Conservation (phyloP, 2,888 invertebrate genomes). For the Cepaea hortensis region DNA sequence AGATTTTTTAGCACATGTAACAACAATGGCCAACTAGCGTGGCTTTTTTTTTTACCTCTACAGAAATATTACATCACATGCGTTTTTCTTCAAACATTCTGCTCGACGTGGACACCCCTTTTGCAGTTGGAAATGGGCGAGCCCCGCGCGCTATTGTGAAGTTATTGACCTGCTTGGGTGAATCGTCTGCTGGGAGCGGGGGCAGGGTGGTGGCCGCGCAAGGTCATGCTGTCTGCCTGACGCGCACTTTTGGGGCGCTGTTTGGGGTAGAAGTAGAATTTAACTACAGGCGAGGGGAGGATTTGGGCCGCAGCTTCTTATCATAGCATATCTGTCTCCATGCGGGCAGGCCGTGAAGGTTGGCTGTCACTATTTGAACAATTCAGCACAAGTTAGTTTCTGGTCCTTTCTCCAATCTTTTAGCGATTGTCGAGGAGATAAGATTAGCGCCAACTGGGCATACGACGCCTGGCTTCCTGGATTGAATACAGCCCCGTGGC, state of each 20-base stretch:
- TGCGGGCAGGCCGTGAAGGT: neutral
- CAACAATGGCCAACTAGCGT: slow-evolving; percentile 16
- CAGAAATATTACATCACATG: slow-evolving; percentile 3
- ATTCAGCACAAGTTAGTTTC: no score
- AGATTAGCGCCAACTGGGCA: no score
- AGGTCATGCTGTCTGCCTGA: slow-evolving; percentile 50
- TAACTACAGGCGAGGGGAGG: no score
- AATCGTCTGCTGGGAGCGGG: slow-evolving; percentile 44
- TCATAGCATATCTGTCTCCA: neutral
- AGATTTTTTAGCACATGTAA: slow-evolving; percentile 1
- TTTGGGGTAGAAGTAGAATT: slow-evolving; percentile 12
- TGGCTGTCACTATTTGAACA: neutral
- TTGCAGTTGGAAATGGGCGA: slow-evolving; percentile 42
- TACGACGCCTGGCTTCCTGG: no score
- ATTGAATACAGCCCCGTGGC: no score
- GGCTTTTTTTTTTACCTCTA: neutral
- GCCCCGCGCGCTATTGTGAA: slow-evolving; percentile 47
- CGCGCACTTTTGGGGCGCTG: slow-evolving; percentile 41
- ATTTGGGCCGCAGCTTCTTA: neutral
- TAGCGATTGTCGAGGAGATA: no score
- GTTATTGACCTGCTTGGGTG: slow-evolving; percentile 51
- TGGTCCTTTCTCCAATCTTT: no score
- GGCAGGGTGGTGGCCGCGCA: slow-evolving; percentile 26
- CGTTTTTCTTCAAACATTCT: neutral
- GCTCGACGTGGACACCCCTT: slow-evolving; percentile 42